Evolutionary conservation across 2,797 vertebrate species (phyloP).

Genomic region (Danionella dracula): DNA sequence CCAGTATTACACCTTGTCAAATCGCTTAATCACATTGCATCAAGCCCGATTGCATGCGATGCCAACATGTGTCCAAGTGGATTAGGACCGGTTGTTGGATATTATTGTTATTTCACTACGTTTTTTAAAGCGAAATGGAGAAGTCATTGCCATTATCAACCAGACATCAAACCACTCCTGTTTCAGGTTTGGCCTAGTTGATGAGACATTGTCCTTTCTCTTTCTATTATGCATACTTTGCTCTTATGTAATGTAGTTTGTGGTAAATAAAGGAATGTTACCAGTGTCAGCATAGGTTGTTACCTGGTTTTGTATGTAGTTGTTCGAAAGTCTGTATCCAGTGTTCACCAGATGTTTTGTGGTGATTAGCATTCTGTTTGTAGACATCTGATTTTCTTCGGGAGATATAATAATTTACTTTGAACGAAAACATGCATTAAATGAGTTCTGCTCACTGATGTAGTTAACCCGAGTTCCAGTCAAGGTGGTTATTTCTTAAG

Average conservation of each 20-base stretch:
- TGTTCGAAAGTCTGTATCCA: too few species aligned
- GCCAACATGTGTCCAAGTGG: not conserved
- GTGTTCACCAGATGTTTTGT: too few species aligned
- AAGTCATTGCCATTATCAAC: not conserved
- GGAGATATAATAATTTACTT: too few species aligned
- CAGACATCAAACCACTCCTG: not conserved
- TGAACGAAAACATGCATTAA: too few species aligned
- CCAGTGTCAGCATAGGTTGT: too few species aligned
- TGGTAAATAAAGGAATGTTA: too few species aligned
- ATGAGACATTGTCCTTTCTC: not conserved
- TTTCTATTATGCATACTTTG: not conserved
- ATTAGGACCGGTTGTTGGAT: not conserved
- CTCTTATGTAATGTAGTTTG: not conserved
- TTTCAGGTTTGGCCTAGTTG: not conserved
- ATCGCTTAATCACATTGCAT: constrained; percentile 29
- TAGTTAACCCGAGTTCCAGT: too few species aligned
- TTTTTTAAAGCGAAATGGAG: not conserved
- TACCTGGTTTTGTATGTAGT: too few species aligned
- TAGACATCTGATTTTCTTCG: too few species aligned
- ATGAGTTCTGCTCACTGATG: too few species aligned
- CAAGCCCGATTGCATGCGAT: constrained; percentile 10
- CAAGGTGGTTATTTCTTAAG: too few species aligned
- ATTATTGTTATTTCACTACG: not conserved
- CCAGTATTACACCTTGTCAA: not conserved
- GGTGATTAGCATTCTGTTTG: too few species aligned